Conservation (phyloP, 2,797 vertebrate species). For the Halcyon badia region DNA sequence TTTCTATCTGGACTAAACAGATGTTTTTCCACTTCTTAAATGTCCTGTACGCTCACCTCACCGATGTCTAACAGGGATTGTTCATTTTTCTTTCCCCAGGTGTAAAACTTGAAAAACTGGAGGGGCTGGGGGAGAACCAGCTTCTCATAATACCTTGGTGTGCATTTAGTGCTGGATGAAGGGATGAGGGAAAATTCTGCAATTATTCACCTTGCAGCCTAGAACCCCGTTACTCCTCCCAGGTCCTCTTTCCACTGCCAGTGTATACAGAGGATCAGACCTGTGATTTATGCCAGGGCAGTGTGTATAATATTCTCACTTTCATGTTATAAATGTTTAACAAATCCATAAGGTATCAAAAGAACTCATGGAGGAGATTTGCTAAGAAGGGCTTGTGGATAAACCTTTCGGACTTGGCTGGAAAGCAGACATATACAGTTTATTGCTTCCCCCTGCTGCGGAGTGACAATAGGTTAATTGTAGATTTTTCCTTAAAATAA, state of each 20-base stretch:
- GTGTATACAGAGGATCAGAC: conserved; percentile 42
- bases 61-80: conserved; percentile 7
- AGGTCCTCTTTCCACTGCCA: neutral
- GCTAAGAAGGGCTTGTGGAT: conserved; percentile 1
- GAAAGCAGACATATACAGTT: conserved; percentile 63
- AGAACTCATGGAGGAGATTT: conserved; percentile 46
- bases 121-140: neutral
- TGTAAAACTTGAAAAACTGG: conserved; percentile 62
- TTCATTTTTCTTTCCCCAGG: conserved; percentile 72
- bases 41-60: conserved; percentile 49
- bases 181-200: neutral
- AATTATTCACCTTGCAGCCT: neutral
- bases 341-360: conserved; percentile 67
- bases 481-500: conserved; percentile 64
- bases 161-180: neutral
- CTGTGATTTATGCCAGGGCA: conserved; percentile 57
- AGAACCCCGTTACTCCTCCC: neutral
- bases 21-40: conserved; percentile 82
- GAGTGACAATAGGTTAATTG: conserved; percentile 61
- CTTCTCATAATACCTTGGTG: neutral
- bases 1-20: conserved; percentile 81
- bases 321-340: conserved; percentile 71
- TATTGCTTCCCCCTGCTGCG: conserved; percentile 39
- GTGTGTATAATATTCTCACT: conserved; percentile 50
- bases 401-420: conserved; percentile 30